A percentile compares a stretch with the other conserved stretches of the same genome.
These are phyloP conservation scores for Lepidocolaptes lacrymiger DNA, from an alignment of 2,797 vertebrate species.

Conservation along the genomic window DNA sequence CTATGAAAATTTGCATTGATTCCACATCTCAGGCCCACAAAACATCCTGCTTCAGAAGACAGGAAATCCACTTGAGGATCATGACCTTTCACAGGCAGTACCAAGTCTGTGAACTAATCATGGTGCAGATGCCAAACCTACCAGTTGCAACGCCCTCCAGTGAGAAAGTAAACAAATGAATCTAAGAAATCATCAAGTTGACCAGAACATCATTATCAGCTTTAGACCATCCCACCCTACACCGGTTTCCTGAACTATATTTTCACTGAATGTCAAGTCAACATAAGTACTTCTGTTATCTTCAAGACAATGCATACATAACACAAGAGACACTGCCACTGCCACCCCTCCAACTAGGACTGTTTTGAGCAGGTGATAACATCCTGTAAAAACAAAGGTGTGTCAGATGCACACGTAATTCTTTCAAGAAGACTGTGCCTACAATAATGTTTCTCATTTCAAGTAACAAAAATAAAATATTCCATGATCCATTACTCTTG, in stretches of 20 bases:
- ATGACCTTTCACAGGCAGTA: neutral
- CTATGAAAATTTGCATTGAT: neutral
- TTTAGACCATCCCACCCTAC: neutral
- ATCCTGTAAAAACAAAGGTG: constrained; percentile 3
- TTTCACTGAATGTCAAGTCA: neutral
- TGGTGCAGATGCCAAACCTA: neutral
- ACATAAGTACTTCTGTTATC: neutral
- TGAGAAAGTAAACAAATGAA: neutral
- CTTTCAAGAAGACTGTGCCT: neutral
- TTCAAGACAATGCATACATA: constrained; percentile 5
- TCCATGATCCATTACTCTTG: neutral
- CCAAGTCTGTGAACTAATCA: neutral
- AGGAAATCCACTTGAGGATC: neutral
- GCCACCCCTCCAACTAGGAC: neutral
- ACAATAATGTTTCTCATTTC: neutral
- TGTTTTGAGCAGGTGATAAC: constrained; percentile 20
- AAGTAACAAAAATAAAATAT: neutral
- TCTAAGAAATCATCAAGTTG: neutral
- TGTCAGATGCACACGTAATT: constrained; percentile 22
- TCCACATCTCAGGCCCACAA: neutral
- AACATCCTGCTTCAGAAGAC: neutral
- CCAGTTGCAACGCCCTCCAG: neutral
- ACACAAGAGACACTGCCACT: neutral
- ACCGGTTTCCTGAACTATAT: neutral
- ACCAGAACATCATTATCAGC: neutral